A percentile compares a stretch with the other conserved stretches of the same genome.
Conservation (phyloP, 2,888 invertebrate genomes). For the Kuschelorhynchus macadamiae region DNA sequence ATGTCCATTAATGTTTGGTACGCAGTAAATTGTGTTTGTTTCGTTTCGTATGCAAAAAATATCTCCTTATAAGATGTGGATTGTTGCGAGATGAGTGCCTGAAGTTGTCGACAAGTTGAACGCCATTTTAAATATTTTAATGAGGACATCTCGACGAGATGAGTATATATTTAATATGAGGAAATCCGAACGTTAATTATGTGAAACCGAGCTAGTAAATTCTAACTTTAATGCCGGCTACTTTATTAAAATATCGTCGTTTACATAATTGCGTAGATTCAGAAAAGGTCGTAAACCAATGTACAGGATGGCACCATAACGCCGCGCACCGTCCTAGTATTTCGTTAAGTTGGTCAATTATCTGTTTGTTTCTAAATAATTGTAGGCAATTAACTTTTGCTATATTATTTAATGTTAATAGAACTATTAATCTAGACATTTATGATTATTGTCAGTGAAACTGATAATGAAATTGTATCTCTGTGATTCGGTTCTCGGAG, state of each 20-base stretch:
- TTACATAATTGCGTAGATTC: slow-evolving; percentile 29
- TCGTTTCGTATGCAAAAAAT: no score
- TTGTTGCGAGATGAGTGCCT: not conserved
- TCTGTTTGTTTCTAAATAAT: not conserved
- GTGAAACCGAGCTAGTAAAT: slow-evolving; percentile 34
- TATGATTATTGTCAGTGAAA: no score
- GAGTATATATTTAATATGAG: slow-evolving; percentile 26
- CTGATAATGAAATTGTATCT: no score
- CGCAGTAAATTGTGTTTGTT: no score
- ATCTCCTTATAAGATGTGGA: no score
- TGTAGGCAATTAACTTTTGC: not conserved
- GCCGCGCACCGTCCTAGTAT: not conserved
- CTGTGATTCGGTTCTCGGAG: no score
- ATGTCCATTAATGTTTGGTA: no score
- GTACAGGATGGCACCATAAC: not conserved
- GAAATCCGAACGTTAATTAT: slow-evolving; percentile 27
- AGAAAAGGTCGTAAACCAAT: slow-evolving; percentile 3
- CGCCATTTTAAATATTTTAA: slow-evolving; percentile 33
- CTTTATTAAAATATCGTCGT: slow-evolving; percentile 32
- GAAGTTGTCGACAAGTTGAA: slow-evolving; percentile 17
- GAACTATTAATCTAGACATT: no score
- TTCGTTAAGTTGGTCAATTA: not conserved
- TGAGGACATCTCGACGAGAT: slow-evolving; percentile 22
- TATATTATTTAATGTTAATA: not conserved
- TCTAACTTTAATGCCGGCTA: slow-evolving; percentile 27